Evolutionary conservation across 2,888 invertebrate genomes (phyloP).

Genomic region (Ophion ventricosus): DNA sequence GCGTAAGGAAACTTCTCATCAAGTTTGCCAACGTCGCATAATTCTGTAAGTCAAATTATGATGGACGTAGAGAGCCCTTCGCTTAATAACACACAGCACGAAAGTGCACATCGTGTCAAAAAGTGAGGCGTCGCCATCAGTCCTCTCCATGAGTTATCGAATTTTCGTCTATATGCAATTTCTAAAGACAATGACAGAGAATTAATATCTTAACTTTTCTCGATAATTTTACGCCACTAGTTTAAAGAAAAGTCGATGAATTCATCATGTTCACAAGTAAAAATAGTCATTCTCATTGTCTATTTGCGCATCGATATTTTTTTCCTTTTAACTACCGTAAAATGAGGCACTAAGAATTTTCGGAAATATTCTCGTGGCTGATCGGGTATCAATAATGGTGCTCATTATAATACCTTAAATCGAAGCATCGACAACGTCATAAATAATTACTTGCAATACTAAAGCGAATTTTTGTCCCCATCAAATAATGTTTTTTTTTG

Average conservation of each 20-base stretch:
- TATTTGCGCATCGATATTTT: no score
- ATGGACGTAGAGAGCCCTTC: constrained; percentile 32
- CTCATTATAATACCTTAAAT: background rate
- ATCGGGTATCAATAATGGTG: background rate
- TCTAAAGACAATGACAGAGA: background rate
- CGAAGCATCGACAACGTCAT: background rate
- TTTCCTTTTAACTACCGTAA: no score
- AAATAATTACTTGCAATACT: background rate
- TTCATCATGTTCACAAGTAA: no score
- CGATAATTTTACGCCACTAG: no score
- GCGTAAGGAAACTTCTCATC: constrained; percentile 32
- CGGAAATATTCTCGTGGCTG: background rate
- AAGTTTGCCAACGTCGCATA: constrained; percentile 59
- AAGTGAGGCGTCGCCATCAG: background rate
- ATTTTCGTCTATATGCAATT: background rate
- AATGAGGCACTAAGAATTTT: background rate
- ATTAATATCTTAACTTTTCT: no score
- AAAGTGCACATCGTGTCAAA: constrained; percentile 35
- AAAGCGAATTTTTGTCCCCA: background rate
- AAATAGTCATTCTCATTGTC: no score
- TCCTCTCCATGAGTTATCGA: constrained; percentile 4
- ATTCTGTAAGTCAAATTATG: constrained; percentile 56
- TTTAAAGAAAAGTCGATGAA: no score
- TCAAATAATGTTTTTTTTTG: constrained; percentile 1
- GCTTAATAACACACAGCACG: constrained; percentile 17